Conservation (phyloP, 2,113 vertebrate species). For the Origma solitaria region DNA sequence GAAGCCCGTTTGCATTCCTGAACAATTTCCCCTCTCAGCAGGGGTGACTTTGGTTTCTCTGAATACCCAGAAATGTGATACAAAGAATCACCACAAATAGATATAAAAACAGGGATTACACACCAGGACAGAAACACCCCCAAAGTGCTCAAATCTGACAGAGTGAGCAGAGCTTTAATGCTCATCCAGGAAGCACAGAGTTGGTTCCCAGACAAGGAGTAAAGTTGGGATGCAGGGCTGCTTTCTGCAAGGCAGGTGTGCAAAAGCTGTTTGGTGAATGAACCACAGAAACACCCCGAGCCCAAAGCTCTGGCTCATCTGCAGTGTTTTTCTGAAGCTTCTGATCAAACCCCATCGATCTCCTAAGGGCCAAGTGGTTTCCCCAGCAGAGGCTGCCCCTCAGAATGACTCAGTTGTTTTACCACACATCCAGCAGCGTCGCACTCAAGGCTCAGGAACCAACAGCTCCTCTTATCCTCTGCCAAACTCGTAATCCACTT, state of each 20-base stretch:
- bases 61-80: neutral
- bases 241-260: neutral
- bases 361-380: neutral
- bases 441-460: neutral
- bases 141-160: neutral
- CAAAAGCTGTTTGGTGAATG: neutral
- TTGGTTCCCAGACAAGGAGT: neutral
- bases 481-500: slow-evolving; percentile 7
- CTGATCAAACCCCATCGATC: neutral
- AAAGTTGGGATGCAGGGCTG: neutral
- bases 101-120: neutral
- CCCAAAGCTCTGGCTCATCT: neutral
- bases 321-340: neutral
- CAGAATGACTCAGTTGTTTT: neutral
- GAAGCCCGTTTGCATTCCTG: neutral
- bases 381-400: neutral
- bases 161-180: neutral
- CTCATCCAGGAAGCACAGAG: neutral
- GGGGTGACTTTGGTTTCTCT: neutral
- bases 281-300: neutral
- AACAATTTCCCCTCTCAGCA: neutral
- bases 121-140: neutral
- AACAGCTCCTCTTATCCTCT: slow-evolving; percentile 24
- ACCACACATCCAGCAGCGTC: neutral
- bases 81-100: fast-evolving